phyloP scores from a whole-genome alignment of 1,140 invertebrate genomes.

The Caenorhabditis latens region DNA sequence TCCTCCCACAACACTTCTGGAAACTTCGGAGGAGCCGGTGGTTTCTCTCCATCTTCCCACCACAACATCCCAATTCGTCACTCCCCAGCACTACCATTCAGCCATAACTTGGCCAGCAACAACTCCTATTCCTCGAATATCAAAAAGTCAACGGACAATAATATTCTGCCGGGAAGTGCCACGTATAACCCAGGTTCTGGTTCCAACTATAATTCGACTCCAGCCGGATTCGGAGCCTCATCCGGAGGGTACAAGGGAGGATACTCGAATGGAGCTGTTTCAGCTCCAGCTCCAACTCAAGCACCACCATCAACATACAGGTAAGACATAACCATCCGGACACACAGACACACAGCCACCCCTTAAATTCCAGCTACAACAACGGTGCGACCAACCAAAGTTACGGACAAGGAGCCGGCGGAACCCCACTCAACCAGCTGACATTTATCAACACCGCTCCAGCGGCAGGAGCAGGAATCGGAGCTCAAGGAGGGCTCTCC shows the following conservation, averaged over 20 bases:
- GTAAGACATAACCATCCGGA: too few relatives aligned
- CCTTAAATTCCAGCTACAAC: constrained; percentile 53
- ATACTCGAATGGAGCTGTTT: constrained; percentile 18
- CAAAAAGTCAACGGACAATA: constrained; percentile 28
- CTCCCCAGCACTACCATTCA: constrained; percentile 25
- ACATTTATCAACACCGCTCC: constrained; percentile 61
- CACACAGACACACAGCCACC: too few relatives aligned
- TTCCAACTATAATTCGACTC: constrained; percentile 24
- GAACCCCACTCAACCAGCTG: constrained; percentile 59
- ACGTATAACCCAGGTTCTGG: neutral
- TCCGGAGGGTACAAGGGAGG: constrained; percentile 35
- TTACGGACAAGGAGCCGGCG: constrained; percentile 58
- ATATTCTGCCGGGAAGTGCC: constrained; percentile 25
- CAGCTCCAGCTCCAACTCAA: constrained; percentile 49
- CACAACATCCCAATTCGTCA: constrained; percentile 57
- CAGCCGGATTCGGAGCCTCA: constrained; percentile 42
- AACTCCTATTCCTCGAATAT: neutral
- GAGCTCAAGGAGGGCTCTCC: constrained; percentile 23
- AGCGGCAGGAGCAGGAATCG: neutral
- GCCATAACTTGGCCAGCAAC: neutral
- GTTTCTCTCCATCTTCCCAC: constrained; percentile 26
- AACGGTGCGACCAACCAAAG: constrained; percentile 42
- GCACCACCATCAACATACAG: constrained; percentile 2
- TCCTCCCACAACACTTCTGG: constrained; percentile 17
- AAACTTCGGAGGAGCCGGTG: constrained; percentile 4